phyloP scores from a whole-genome alignment of 1,140 invertebrate species.

The Solen grandis region DNA sequence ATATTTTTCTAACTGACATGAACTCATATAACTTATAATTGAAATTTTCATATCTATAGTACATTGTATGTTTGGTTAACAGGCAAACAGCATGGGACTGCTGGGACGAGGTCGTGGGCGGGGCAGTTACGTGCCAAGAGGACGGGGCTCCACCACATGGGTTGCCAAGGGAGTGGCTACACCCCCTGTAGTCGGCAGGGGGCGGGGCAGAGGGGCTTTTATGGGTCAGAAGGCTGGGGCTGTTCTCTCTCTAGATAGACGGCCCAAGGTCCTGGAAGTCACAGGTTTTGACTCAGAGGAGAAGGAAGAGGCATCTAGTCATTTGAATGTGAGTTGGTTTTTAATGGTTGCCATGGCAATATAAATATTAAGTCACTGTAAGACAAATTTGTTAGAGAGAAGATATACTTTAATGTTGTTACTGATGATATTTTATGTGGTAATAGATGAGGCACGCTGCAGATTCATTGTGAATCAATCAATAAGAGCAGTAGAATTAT shows the following conservation, averaged over 20 bases:
- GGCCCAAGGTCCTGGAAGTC: slow-evolving; percentile 89
- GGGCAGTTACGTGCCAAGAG: slow-evolving; percentile 48
- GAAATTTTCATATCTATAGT: too few species aligned
- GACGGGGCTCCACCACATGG: slow-evolving; percentile 62
- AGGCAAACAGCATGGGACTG: slow-evolving; percentile 76
- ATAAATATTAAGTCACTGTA: too few species aligned
- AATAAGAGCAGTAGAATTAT: too few species aligned
- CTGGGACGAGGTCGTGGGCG: slow-evolving; percentile 67
- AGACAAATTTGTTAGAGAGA: too few species aligned
- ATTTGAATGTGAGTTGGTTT: slow-evolving; percentile 86
- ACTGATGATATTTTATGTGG: too few species aligned
- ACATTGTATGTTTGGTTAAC: too few species aligned
- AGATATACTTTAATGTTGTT: too few species aligned
- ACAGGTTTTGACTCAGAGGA: slow-evolving; percentile 89
- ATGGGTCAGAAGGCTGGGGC: slow-evolving; percentile 57
- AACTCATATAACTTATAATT: too few species aligned
- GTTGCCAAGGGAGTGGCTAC: slow-evolving; percentile 55
- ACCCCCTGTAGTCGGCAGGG: slow-evolving; percentile 55
- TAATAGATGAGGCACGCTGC: too few species aligned
- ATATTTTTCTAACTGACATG: too few species aligned
- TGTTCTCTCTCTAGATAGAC: slow-evolving; percentile 87
- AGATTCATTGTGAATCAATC: too few species aligned
- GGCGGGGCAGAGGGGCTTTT: slow-evolving; percentile 44
- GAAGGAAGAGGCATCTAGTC: slow-evolving; percentile 86
- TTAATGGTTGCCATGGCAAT: too few species aligned